Conservation (phyloP, 2,113 vertebrate species). For the Semnopithecus entellus region DNA sequence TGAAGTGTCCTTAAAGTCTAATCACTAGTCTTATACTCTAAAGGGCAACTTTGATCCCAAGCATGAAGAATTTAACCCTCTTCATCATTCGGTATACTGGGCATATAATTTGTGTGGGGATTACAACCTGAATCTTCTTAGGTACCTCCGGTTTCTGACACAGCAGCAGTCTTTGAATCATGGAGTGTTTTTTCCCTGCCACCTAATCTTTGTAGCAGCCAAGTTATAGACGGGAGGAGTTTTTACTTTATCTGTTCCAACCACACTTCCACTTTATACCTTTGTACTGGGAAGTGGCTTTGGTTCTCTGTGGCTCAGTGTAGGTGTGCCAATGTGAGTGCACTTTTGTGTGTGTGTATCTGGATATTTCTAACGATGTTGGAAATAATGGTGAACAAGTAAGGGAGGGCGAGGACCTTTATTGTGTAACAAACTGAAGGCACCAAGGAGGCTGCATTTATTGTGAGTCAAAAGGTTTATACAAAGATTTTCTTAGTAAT, state of each 20-base stretch:
- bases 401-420: conserved; percentile 80
- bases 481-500: conserved; percentile 87
- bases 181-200: conserved; percentile 57
- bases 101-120: conserved; percentile 75
- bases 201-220: conserved; percentile 82
- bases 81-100: conserved; percentile 61
- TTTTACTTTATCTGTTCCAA: conserved; percentile 81
- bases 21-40: conserved; percentile 51
- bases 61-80: conserved; percentile 67
- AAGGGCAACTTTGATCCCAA: conserved; percentile 73
- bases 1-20: conserved; percentile 1
- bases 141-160: conserved; percentile 80
- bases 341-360: background rate
- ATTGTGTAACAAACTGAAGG: conserved; percentile 79
- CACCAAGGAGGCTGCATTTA: conserved; percentile 83
- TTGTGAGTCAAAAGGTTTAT: conserved; percentile 86
- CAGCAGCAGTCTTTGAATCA: conserved; percentile 79
- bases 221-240: conserved; percentile 78
- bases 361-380: conserved; percentile 53
- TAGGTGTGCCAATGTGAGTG: conserved; percentile 19
- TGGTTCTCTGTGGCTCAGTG: background rate
- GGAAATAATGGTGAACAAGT: conserved; percentile 73
- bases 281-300: conserved; percentile 56
- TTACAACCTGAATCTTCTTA: conserved; percentile 83
- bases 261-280: conserved; percentile 76